phyloP scores from a whole-genome alignment of 2,888 invertebrate genomes.

The Xanthia togata region DNA sequence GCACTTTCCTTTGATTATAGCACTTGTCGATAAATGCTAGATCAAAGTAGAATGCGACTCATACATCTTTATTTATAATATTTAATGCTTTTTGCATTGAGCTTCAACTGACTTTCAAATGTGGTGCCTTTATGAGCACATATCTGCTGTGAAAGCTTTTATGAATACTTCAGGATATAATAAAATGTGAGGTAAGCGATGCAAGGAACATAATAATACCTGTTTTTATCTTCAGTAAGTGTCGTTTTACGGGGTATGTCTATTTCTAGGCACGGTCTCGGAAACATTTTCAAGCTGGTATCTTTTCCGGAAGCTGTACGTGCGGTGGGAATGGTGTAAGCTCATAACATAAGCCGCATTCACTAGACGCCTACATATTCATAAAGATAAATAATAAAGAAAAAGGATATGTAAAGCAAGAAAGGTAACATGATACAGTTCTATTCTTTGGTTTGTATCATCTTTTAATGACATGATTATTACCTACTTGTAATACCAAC shows the following conservation, averaged over 20 bases:
- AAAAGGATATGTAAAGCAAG: not conserved
- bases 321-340: not conserved
- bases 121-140: constrained; percentile 9
- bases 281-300: constrained; percentile 34
- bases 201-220: constrained; percentile 21
- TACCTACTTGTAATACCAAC: constrained; percentile 18
- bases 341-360: not conserved
- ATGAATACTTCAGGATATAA: constrained; percentile 33
- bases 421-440: not conserved
- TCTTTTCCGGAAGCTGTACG: constrained; percentile 31
- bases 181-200: constrained; percentile 10
- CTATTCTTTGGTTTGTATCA: not conserved
- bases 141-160: constrained; percentile 1
- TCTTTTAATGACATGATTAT: constrained; percentile 40
- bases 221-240: constrained; percentile 51
- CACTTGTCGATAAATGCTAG: not conserved
- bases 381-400: constrained; percentile 1
- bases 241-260: constrained; percentile 34
- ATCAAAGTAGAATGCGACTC: not conserved
- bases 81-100: constrained; percentile 1
- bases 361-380: not conserved
- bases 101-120: constrained; percentile 11
- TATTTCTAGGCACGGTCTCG: constrained; percentile 14
- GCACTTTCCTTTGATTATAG: not conserved
- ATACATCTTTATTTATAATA: constrained; percentile 7